A percentile compares a stretch with the other conserved stretches of the same genome.
These are phyloP conservation scores for Cheilosia urbana DNA, from an alignment of 2,888 invertebrate species.

Conservation along the genomic window DNA sequence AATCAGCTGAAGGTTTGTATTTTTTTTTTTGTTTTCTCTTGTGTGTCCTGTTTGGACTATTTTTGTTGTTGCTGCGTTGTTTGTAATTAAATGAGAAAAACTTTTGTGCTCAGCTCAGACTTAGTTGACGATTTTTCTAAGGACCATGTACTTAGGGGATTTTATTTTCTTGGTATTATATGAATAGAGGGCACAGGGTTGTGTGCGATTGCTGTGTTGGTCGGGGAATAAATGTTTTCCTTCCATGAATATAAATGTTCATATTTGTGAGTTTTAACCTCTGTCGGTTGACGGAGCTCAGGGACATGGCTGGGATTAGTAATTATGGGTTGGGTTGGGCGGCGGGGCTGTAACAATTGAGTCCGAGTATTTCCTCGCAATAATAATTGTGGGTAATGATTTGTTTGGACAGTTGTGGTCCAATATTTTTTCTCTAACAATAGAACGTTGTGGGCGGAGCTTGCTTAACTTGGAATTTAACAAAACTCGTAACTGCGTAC, in stretches of 20 bases:
- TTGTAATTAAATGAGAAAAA: constrained; percentile 68
- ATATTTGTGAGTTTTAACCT: constrained; percentile 35
- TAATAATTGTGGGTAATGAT: constrained; percentile 33
- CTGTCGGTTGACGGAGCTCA: not conserved
- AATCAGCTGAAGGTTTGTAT: constrained; percentile 57
- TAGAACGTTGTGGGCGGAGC: not conserved
- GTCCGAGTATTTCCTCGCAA: constrained; percentile 13
- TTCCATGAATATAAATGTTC: constrained; percentile 57
- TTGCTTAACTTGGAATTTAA: too few relatives aligned
- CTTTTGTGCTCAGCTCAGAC: constrained; percentile 30
- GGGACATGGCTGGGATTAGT: constrained; percentile 6
- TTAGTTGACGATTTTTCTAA: constrained; percentile 58
- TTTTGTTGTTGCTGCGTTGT: constrained; percentile 28
- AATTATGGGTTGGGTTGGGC: not conserved
- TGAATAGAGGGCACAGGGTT: not conserved
- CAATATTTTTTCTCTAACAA: not conserved
- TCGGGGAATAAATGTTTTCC: constrained; percentile 10
- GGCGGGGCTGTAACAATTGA: constrained; percentile 2
- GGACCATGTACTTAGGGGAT: constrained; percentile 41
- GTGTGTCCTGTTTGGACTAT: constrained; percentile 14
- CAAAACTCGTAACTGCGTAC: too few relatives aligned
- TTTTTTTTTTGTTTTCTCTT: constrained; percentile 14
- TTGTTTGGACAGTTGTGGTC: constrained; percentile 29
- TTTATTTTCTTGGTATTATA: constrained; percentile 28
- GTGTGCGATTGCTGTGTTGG: constrained; percentile 18